These are phyloP conservation scores for Lasioglossum marginatum DNA, from an alignment of 2,888 invertebrate species.

Conservation along the genomic window DNA sequence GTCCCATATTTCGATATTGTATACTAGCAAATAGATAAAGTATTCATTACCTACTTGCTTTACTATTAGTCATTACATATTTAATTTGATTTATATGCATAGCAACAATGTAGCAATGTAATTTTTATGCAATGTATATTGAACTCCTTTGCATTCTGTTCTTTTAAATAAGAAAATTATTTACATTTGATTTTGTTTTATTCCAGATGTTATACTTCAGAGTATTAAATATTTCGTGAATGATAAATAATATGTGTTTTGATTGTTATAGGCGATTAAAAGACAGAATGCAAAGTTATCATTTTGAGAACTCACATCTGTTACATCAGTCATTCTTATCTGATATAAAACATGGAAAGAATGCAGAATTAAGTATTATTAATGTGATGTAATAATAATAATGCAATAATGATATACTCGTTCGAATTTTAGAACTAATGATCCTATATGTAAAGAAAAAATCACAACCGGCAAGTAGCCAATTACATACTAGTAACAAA, in stretches of 20 bases:
- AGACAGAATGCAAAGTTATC: slow-evolving; percentile 33
- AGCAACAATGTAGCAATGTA: slow-evolving; percentile 41
- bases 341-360: slow-evolving; percentile 21
- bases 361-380: slow-evolving; percentile 36
- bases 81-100: slow-evolving; percentile 41
- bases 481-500: slow-evolving; percentile 74
- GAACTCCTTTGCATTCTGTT: slow-evolving; percentile 22
- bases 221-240: slow-evolving; percentile 8
- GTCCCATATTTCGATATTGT: slow-evolving; percentile 19
- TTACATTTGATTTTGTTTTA: background rate
- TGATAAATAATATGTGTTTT: slow-evolving; percentile 30
- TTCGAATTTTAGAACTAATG: slow-evolving; percentile 43
- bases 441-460: slow-evolving; percentile 61
- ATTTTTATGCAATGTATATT: slow-evolving; percentile 39
- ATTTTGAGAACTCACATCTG: slow-evolving; percentile 1
- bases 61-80: slow-evolving; percentile 29
- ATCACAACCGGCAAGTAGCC: slow-evolving; percentile 80
- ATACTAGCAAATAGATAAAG: slow-evolving; percentile 36
- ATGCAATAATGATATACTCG: slow-evolving; percentile 26
- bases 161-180: slow-evolving; percentile 10
- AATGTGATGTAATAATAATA: slow-evolving; percentile 42
- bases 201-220: background rate
- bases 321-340: slow-evolving; percentile 19
- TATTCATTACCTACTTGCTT: slow-evolving; percentile 33
- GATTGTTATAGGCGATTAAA: slow-evolving; percentile 1